phyloP scores from a whole-genome alignment of 2,113 vertebrate species.

The Apodemus speciosus region DNA sequence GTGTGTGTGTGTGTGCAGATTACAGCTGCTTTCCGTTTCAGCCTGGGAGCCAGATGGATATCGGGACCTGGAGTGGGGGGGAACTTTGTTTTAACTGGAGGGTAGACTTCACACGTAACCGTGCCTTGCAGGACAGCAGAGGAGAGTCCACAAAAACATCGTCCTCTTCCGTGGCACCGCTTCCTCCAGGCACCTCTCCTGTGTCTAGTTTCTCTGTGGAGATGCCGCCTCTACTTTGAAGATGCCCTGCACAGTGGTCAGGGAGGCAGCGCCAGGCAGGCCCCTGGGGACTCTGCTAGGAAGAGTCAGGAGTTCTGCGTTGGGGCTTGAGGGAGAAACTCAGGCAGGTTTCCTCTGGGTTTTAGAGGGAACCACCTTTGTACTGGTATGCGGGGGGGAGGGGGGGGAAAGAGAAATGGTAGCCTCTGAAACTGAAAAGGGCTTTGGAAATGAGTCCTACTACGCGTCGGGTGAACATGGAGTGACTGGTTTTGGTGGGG shows the following conservation, averaged over 20 bases:
- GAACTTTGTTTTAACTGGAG: neutral
- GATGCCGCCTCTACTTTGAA: neutral
- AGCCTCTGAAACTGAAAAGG: neutral
- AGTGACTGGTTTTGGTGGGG: neutral
- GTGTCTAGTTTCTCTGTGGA: neutral
- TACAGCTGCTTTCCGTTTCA: neutral
- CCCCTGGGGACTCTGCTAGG: neutral
- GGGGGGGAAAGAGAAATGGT: neutral
- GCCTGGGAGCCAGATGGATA: neutral
- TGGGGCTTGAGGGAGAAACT: neutral
- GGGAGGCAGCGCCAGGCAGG: neutral
- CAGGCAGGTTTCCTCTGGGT: neutral
- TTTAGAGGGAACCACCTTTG: neutral
- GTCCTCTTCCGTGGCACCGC: rapidly evolving
- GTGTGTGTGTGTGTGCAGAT: too few relatives aligned
- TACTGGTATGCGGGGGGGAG: neutral
- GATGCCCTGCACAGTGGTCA: neutral
- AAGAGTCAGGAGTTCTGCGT: neutral
- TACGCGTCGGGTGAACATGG: neutral
- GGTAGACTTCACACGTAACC: neutral
- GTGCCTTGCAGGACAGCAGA: rapidly evolving
- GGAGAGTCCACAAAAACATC: rapidly evolving
- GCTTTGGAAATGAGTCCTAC: neutral
- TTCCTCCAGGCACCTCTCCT: rapidly evolving
- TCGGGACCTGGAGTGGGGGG: neutral